Percentiles rank a stretch among this genome's conserved stretches.
Evolutionary conservation across 2,113 vertebrate genomes (phyloP).

Genomic region (Cyanoderma ruficeps): DNA sequence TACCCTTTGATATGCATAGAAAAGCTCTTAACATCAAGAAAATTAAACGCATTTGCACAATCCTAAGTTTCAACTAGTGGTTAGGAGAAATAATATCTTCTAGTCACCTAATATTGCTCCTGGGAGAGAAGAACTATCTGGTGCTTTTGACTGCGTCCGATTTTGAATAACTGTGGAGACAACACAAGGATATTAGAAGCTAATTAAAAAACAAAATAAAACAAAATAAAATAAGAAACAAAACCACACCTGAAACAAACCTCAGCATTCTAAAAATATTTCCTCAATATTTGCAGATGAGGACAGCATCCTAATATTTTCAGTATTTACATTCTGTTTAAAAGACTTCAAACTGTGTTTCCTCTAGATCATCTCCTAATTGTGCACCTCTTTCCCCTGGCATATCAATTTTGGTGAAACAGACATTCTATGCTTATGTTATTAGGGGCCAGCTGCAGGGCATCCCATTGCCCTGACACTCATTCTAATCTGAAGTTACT

Average conservation of each 20-base stretch:
- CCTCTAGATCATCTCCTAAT: background rate
- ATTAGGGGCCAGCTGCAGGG: background rate
- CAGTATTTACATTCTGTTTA: background rate
- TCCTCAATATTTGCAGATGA: background rate
- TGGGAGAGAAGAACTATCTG: slow-evolving; percentile 68
- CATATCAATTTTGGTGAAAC: background rate
- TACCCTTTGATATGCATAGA: background rate
- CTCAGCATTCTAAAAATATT: background rate
- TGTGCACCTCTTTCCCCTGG: background rate
- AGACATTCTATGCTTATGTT: background rate
- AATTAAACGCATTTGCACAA: background rate
- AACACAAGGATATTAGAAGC: background rate
- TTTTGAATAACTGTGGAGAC: slow-evolving; percentile 79
- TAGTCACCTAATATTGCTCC: slow-evolving; percentile 77
- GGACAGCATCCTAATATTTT: background rate
- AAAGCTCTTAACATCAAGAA: background rate
- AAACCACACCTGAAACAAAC: background rate
- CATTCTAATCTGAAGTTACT: background rate
- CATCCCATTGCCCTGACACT: background rate
- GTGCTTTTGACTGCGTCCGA: slow-evolving; percentile 62
- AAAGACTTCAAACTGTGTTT: background rate
- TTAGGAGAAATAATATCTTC: background rate
- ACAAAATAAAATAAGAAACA: background rate
- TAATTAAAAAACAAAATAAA: background rate
- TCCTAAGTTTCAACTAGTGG: background rate